phyloP scores from a whole-genome alignment of 1,140 invertebrate genomes.

The Drosophila ogumai region DNA sequence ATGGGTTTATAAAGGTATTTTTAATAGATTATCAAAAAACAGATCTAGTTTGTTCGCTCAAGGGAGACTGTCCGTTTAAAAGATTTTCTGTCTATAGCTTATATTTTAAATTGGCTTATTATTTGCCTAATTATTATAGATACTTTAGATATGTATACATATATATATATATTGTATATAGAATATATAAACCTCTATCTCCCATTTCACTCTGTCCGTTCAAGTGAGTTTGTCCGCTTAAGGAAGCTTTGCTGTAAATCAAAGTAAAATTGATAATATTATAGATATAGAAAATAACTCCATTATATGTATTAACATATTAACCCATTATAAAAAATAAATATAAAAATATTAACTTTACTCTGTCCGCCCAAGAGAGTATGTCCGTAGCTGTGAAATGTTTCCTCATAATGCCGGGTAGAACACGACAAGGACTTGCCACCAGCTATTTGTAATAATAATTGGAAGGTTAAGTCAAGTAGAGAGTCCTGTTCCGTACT shows the following conservation, averaged over 20 bases:
- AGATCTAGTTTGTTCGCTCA: neutral
- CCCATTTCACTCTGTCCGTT: neutral
- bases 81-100: neutral
- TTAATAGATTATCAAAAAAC: neutral
- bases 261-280: neutral
- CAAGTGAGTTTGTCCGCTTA: neutral
- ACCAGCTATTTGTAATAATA: slow-evolving; percentile 8
- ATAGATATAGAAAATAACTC: neutral
- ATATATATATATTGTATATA: too few relatives aligned
- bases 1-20: neutral
- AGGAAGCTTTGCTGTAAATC: neutral
- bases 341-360: neutral
- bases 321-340: too few relatives aligned
- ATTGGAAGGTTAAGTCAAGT: slow-evolving; percentile 9
- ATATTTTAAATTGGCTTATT: neutral
- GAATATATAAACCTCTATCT: too few relatives aligned
- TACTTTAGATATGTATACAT: too few relatives aligned
- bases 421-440: neutral
- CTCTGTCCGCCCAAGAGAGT: neutral
- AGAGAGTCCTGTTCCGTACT: neutral
- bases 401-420: neutral
- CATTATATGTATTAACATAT: neutral
- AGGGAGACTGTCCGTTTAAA: neutral
- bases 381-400: neutral
- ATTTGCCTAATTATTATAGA: too few relatives aligned